phyloP scores from a whole-genome alignment of 1,140 invertebrate species.

The Muscidifurax raptorellus region DNA sequence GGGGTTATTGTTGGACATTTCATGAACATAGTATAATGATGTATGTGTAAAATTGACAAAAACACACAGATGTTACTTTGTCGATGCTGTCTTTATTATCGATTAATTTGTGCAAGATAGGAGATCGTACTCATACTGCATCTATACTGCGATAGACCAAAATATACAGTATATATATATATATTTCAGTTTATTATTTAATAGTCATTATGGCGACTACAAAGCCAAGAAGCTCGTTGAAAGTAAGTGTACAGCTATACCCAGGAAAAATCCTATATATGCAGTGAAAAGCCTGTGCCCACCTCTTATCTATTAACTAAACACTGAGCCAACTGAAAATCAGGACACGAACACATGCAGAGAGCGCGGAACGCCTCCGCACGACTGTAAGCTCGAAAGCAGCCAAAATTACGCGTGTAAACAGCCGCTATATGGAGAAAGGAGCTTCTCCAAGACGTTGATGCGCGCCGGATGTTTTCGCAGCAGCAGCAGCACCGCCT shows the following conservation, averaged over 20 bases:
- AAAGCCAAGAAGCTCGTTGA: too few relatives aligned
- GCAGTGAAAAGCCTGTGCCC: not conserved
- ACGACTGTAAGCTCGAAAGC: not conserved
- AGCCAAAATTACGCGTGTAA: conserved; percentile 16
- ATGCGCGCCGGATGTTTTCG: conserved; percentile 32
- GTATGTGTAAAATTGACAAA: not conserved
- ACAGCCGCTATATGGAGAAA: not conserved
- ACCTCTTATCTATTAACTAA: conserved; percentile 15
- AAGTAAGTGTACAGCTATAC: too few relatives aligned
- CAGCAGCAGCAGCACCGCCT: not conserved
- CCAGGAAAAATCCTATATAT: not conserved
- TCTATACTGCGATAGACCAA: too few relatives aligned
- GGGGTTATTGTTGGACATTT: not conserved
- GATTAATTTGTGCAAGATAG: too few relatives aligned
- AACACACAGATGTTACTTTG: not conserved
- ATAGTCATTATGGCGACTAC: too few relatives aligned
- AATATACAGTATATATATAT: too few relatives aligned
- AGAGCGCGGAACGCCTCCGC: not conserved
- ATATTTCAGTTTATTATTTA: too few relatives aligned
- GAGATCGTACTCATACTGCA: too few relatives aligned
- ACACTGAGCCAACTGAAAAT: not conserved
- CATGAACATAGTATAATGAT: not conserved
- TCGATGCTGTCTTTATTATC: too few relatives aligned
- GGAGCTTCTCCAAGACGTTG: not conserved
- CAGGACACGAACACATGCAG: not conserved